Evolutionary conservation across 2,888 invertebrate species (phyloP), one percentile per base, ranked within the genome.

Genomic region (Cheilosia variabilis): DNA sequence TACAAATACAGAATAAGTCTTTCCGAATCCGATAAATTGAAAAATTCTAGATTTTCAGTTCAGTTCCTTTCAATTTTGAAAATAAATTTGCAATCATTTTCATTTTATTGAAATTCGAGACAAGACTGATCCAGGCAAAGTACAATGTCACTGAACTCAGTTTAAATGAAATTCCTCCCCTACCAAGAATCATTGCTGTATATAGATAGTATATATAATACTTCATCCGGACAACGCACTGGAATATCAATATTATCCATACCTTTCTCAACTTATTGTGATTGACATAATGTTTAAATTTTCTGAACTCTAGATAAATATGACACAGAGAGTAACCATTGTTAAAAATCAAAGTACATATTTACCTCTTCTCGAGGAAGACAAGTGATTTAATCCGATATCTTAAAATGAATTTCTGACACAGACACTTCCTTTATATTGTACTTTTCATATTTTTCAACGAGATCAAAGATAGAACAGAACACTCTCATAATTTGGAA

Each of bases 401-500:
- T 84, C 63, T 50, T 69, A 45, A 73, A 37, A 45, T 75, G 55
- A 52, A 69, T 75, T 65, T 58, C 62, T 45, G 60, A 37, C 52
- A 68, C 37, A 55, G 47, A 83, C 31, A 60, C 71, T 57, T 75
- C 22, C 45, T 63, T 43, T 45, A 65, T 75, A 37, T 73, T 63
- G n/a, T 37, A 45, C 65, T 71, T 77, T 77, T 77, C 47, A 72
- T 73, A 72, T 68, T 83, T 68, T 78, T 75, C 31, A 15, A 7
- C 66, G 58, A 84, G 84, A 84, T 84, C 41, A 47, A 53, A 84
- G 84, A 84, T 84, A 84, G 80, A 75, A 71, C 84, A 84, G 79
- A 68, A 75, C 58, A 75, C 45, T 55, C 80, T 75, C 80, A 84
- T 84, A 84, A 84, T 75, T 75, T 75, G 71, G 80, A 80, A 80